Evolutionary conservation across 2,888 invertebrate genomes (phyloP), one percentile per base, ranked within the genome.

Genomic region (Nasonovia ribisnigri): DNA sequence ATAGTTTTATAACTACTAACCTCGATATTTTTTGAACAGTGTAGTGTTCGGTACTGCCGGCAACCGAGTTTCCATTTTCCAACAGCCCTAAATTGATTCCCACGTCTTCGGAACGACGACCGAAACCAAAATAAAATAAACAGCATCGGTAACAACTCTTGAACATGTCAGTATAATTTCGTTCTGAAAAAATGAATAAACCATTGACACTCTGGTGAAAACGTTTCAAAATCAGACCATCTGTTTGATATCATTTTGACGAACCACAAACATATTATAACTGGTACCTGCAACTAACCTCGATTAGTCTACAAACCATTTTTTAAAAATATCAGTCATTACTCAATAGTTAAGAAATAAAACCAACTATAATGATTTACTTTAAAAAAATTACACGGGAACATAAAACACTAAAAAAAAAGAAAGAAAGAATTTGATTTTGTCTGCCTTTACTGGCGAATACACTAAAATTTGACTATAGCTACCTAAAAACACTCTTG

Each of bases 1-100:
- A 60, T 86, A 86, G 26, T 86, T 60, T 24, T 0, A 92, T 42
- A 29, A 24, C 16, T 92, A 93, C 88, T 29, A 84, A 94, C 94
- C 94, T 94, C n/a, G 94, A 94, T 51, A 94, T 88, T n/a, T 94
- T 94, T 93, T 94, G 94, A 26, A 94, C 94, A 16, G 94, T 94
- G 57, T 94, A 94, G 77, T 91, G 51, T 87, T 94, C 94, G 29
- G 87, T 93, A 84, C 88, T 93, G 10, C 67, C 93, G 42, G 93
- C n/a, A 84, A 91, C 87, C 4, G 92, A 13, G 24, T 92, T 60
- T 51, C 77, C 87, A 36, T 91, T 88, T 54, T 92, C 92, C 36
- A 94, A 86, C 29, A 94, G 92, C n/a, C 91, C 94, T 54, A 94
- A 88, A 87, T 94, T 91, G 26, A 92, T 8, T 16, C 92, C 89